Conservation (phyloP, 2,113 vertebrate species). For the Pterocles orientalis region DNA sequence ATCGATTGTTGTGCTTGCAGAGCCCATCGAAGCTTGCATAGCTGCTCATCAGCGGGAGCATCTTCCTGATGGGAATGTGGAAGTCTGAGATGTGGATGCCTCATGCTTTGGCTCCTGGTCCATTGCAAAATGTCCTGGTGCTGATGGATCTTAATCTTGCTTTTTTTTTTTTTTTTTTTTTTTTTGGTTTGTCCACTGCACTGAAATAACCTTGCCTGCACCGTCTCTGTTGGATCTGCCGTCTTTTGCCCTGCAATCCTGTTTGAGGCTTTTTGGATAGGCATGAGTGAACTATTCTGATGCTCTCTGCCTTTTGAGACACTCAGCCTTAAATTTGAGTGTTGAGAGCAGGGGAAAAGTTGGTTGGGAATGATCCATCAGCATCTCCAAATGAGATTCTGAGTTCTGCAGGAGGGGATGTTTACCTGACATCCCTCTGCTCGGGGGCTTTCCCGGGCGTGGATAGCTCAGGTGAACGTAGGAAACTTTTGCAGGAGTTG, state of each 20-base stretch:
- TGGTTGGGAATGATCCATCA: not conserved
- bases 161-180: not conserved
- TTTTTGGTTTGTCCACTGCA: not conserved
- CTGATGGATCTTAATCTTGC: not conserved
- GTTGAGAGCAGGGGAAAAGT: not conserved
- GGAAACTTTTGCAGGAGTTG: not conserved
- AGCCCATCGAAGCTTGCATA: not conserved
- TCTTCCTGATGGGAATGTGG: rapidly evolving
- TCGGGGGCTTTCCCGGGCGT: not conserved
- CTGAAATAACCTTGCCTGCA: not conserved
- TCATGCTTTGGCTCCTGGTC: not conserved
- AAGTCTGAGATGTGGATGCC: not conserved
- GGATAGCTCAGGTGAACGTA: not conserved
- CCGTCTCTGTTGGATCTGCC: not conserved
- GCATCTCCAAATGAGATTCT: not conserved
- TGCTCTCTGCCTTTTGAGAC: not conserved
- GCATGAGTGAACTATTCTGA: not conserved
- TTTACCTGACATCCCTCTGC: not conserved
- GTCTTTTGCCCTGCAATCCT: not conserved
- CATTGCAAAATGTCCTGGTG: not conserved
- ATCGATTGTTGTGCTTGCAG: not conserved
- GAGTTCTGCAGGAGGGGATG: not conserved
- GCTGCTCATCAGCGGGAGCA: not conserved
- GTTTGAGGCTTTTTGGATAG: not conserved
- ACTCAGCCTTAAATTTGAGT: not conserved